phyloP scores from a whole-genome alignment of 2,888 invertebrate species.

The Lysandra coridon region DNA sequence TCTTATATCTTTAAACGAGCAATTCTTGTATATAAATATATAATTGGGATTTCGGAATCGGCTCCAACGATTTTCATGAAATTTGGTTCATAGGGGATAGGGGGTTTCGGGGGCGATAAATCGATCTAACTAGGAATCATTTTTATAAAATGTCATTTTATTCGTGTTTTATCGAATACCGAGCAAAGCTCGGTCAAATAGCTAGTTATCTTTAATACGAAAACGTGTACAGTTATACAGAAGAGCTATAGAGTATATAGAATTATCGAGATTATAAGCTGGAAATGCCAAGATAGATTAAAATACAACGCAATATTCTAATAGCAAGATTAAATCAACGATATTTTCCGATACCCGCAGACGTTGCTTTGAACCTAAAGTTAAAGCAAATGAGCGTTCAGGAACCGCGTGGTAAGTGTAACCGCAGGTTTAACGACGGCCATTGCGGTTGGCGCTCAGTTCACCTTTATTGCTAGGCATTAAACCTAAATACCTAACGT shows the following conservation, averaged over 20 bases:
- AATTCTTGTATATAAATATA: no score
- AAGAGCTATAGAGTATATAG: background rate
- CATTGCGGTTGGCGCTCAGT: background rate
- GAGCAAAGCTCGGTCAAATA: no score
- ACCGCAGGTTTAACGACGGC: slow-evolving; percentile 26
- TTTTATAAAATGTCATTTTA: no score
- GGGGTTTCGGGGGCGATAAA: no score
- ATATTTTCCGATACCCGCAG: background rate
- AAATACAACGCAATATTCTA: background rate
- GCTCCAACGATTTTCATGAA: no score
- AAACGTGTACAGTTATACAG: no score
- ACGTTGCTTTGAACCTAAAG: background rate
- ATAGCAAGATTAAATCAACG: background rate
- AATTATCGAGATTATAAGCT: background rate
- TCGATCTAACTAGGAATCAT: no score
- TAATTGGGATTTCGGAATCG: no score
- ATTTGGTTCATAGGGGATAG: no score
- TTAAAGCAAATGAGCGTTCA: background rate
- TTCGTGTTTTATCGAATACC: no score
- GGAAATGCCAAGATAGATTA: background rate
- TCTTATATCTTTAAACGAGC: no score
- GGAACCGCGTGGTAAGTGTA: background rate
- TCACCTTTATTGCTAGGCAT: slow-evolving; percentile 6
- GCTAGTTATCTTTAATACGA: no score
- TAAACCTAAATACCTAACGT: slow-evolving; percentile 9